These are phyloP conservation scores for Eupeodes latifasciatus DNA, from an alignment of 2,888 invertebrate species.

Conservation along the genomic window DNA sequence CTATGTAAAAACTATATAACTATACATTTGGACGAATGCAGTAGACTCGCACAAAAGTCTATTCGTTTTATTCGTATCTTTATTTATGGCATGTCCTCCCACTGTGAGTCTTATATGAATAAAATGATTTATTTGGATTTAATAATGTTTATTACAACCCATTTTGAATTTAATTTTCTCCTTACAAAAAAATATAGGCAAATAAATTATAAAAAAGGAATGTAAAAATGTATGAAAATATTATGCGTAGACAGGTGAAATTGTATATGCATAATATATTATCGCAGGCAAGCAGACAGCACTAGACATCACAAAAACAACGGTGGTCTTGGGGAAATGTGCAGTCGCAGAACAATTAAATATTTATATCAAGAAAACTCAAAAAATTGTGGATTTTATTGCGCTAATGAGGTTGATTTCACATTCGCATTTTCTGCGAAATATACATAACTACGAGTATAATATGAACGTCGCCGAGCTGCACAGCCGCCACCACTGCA, in stretches of 20 bases:
- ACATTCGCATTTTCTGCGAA: constrained; percentile 55
- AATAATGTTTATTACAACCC: constrained; percentile 49
- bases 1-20: not conserved
- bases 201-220: not conserved
- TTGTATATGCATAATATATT: constrained; percentile 7
- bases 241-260: constrained; percentile 68
- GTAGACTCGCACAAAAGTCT: not conserved
- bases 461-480: no score
- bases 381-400: constrained; percentile 42
- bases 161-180: constrained; percentile 41
- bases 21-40: no score
- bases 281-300: not conserved
- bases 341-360: constrained; percentile 37
- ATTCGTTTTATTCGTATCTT: not conserved
- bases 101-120: not conserved
- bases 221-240: not conserved
- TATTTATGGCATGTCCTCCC: constrained; percentile 23
- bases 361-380: not conserved
- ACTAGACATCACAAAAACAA: not conserved
- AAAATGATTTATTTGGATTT: constrained; percentile 67
- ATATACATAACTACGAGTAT: not conserved
- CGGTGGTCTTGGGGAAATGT: constrained; percentile 9
- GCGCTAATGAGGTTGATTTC: constrained; percentile 65
- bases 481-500: not conserved
- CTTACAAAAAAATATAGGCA: not conserved